These are phyloP conservation scores for Hoplodrina blanda DNA, from an alignment of 2,888 invertebrate genomes.

Conservation along the genomic window DNA sequence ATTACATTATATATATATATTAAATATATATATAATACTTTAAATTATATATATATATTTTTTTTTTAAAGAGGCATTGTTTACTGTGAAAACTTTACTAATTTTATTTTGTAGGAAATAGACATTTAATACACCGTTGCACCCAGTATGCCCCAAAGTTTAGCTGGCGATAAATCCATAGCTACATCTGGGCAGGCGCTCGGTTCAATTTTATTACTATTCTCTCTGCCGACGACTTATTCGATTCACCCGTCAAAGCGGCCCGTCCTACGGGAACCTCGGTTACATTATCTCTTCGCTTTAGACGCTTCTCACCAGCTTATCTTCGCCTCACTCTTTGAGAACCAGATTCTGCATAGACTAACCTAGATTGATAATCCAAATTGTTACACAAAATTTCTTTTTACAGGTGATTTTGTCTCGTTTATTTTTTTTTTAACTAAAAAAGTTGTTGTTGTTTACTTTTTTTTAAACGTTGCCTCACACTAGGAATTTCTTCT, in stretches of 20 bases:
- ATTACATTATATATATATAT: too few species aligned
- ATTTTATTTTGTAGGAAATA: too few species aligned
- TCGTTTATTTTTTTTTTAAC: neutral
- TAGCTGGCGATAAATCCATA: constrained; percentile 86
- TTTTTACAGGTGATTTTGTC: neutral
- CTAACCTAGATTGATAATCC: constrained; percentile 41
- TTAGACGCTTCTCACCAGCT: constrained; percentile 67
- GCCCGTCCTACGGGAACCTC: constrained; percentile 69
- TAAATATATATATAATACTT: too few species aligned
- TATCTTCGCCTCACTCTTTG: constrained; percentile 68
- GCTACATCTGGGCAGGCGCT: constrained; percentile 89
- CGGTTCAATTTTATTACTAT: constrained; percentile 90
- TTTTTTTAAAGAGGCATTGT: too few species aligned
- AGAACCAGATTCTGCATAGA: constrained; percentile 51
- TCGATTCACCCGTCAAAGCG: constrained; percentile 90
- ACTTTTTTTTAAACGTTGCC: too few species aligned
- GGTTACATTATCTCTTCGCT: constrained; percentile 84
- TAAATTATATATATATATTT: too few species aligned
- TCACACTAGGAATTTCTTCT: too few species aligned
- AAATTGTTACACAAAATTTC: constrained; percentile 24
- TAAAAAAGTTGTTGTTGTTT: too few species aligned
- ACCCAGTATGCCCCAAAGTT: constrained; percentile 68
- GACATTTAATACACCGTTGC: neutral
- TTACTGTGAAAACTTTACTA: too few species aligned
- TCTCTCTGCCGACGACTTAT: constrained; percentile 87